A percentile compares a stretch with the other conserved stretches of the same genome.
phyloP scores from a whole-genome alignment of 2,888 invertebrate species.

The Tetrapedia diversipes region DNA sequence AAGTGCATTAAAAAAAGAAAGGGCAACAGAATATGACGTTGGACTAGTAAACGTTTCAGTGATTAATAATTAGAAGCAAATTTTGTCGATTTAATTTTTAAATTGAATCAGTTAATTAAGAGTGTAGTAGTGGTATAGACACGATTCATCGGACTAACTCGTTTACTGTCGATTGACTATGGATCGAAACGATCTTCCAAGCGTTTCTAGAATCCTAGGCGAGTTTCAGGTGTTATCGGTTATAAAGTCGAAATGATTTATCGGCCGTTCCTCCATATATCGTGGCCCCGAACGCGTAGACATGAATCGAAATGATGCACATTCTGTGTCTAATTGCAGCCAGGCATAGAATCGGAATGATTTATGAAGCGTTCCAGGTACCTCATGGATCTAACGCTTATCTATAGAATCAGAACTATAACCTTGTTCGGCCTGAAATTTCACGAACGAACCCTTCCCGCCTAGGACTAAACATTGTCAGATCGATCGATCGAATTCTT shows the following conservation, averaged over 20 bases:
- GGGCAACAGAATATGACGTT: too few species aligned
- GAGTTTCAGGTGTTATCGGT: not conserved
- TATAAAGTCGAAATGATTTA: conserved; percentile 9
- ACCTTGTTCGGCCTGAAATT: not conserved
- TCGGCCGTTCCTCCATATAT: not conserved
- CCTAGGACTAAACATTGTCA: not conserved
- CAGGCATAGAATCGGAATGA: not conserved
- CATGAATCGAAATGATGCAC: conserved; percentile 14
- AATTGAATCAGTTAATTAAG: too few species aligned
- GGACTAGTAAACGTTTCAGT: too few species aligned
- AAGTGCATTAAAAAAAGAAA: too few species aligned
- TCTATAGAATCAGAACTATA: not conserved
- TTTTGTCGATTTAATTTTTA: not conserved
- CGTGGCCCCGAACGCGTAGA: not conserved
- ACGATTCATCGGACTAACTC: not conserved
- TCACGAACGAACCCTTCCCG: not conserved
- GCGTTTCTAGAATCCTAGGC: not conserved
- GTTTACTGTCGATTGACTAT: not conserved
- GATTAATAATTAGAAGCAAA: too few species aligned
- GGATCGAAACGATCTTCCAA: conserved; percentile 3
- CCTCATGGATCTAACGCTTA: not conserved
- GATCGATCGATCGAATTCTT: not conserved
- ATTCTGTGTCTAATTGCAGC: not conserved
- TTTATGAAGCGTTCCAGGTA: not conserved
- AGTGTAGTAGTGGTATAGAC: too few species aligned